These are phyloP conservation scores for Spialia ferax DNA, from an alignment of 2,888 invertebrate genomes.

Conservation along the genomic window DNA sequence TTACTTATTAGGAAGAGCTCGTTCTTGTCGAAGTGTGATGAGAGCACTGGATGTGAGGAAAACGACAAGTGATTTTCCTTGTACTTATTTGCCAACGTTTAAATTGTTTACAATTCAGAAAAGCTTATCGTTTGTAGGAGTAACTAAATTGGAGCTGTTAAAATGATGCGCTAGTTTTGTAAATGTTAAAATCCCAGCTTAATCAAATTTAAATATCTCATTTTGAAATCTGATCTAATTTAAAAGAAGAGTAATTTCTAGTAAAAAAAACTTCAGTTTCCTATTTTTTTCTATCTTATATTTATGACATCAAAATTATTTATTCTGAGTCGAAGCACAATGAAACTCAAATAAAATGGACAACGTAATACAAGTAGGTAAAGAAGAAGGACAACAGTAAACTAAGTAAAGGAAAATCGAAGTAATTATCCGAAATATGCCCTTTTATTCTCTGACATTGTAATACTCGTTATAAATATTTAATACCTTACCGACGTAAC, in stretches of 20 bases:
- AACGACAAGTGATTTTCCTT: slow-evolving; percentile 50
- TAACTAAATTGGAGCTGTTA: neutral
- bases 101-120: slow-evolving; percentile 15
- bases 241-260: neutral
- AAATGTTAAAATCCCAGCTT: neutral
- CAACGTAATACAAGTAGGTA: neutral
- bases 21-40: slow-evolving; percentile 58
- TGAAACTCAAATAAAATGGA: neutral
- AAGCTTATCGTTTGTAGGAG: neutral
- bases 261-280: neutral
- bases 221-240: neutral
- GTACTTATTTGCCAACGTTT: slow-evolving; percentile 6
- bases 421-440: slow-evolving; percentile 37
- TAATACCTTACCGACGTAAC: slow-evolving; percentile 39
- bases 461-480: slow-evolving; percentile 29
- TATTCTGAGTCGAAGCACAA: neutral
- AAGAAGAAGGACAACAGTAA: slow-evolving; percentile 19
- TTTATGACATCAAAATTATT: neutral
- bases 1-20: slow-evolving; percentile 67
- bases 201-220: neutral
- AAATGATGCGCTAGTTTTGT: neutral
- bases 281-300: neutral
- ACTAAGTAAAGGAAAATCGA: slow-evolving; percentile 27
- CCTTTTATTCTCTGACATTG: slow-evolving; percentile 38
- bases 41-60: slow-evolving; percentile 56